These are phyloP conservation scores for Dendrocincla tyrannina DNA, from an alignment of 2,797 vertebrate genomes.

Conservation along the genomic window DNA sequence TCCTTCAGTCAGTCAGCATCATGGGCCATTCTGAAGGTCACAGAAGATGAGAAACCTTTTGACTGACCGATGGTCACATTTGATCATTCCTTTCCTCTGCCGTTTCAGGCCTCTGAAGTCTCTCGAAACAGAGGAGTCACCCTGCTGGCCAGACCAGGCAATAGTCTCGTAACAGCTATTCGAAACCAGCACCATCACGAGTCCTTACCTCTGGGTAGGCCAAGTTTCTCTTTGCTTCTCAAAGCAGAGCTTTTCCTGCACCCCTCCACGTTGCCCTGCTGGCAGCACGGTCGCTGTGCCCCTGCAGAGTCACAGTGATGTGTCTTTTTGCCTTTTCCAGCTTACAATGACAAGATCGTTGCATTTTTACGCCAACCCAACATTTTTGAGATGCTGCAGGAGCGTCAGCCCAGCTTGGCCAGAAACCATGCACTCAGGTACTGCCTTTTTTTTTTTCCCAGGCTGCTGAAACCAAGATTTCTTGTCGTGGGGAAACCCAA, in stretches of 20 bases:
- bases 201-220: conserved; percentile 81
- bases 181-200: conserved; percentile 88
- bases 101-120: conserved; percentile 90
- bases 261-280: not conserved
- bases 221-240: not conserved
- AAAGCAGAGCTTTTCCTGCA: not conserved
- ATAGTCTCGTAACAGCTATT: conserved; percentile 90
- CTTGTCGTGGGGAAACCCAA: not conserved
- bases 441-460: not conserved
- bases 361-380: conserved; percentile 95
- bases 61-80: not conserved
- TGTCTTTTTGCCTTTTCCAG: conserved; percentile 71
- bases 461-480: not conserved
- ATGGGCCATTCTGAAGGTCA: not conserved
- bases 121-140: conserved; percentile 91
- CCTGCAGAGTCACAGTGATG: not conserved
- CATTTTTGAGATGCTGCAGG: conserved; percentile 96
- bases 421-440: conserved; percentile 94
- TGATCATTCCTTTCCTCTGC: not conserved
- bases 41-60: not conserved
- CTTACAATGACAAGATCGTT: conserved; percentile 98
- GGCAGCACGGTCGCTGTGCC: not conserved
- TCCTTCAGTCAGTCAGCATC: not conserved
- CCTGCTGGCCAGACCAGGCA: conserved; percentile 86
- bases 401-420: conserved; percentile 91